phyloP scores from a whole-genome alignment of 1,140 invertebrate species.

The Leptopilina clavipes region DNA sequence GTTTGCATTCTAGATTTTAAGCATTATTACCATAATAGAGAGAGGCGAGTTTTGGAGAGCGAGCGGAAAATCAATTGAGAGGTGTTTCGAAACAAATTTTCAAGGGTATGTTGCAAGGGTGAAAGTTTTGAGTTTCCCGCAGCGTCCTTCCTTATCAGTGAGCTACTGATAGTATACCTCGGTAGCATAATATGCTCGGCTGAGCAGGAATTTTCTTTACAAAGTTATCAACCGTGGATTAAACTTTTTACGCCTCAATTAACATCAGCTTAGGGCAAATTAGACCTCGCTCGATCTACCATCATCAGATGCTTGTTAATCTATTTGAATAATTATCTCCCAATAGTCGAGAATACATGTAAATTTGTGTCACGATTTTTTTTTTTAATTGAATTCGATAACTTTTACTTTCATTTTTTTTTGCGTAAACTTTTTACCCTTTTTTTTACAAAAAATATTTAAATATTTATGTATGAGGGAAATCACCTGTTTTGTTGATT shows the following conservation, averaged over 20 bases:
- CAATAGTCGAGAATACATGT: not conserved
- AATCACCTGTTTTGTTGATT: too few relatives aligned
- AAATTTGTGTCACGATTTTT: not conserved
- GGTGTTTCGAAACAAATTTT: not conserved
- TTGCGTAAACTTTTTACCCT: too few relatives aligned
- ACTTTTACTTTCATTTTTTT: too few relatives aligned
- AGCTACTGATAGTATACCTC: not conserved
- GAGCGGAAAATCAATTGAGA: constrained; percentile 13
- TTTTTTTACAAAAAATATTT: too few relatives aligned
- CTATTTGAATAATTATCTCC: not conserved
- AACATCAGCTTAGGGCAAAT: constrained; percentile 12
- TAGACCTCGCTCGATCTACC: not conserved
- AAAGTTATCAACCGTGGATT: constrained; percentile 17
- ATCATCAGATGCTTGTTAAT: not conserved
- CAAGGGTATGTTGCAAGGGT: not conserved
- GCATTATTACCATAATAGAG: constrained; percentile 1
- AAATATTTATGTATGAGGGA: too few relatives aligned
- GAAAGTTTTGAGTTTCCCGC: not conserved
- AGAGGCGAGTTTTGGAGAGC: not conserved
- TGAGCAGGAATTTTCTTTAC: constrained; percentile 2
- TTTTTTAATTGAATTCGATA: too few relatives aligned
- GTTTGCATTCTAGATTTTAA: not conserved
- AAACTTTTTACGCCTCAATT: constrained; percentile 17
- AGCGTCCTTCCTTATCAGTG: constrained; percentile 18
- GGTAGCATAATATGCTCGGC: constrained; percentile 1